A percentile compares a stretch with the other conserved stretches of the same genome.
Evolutionary conservation across 2,113 vertebrate species (phyloP).

Genomic region (Tor tambroides): DNA sequence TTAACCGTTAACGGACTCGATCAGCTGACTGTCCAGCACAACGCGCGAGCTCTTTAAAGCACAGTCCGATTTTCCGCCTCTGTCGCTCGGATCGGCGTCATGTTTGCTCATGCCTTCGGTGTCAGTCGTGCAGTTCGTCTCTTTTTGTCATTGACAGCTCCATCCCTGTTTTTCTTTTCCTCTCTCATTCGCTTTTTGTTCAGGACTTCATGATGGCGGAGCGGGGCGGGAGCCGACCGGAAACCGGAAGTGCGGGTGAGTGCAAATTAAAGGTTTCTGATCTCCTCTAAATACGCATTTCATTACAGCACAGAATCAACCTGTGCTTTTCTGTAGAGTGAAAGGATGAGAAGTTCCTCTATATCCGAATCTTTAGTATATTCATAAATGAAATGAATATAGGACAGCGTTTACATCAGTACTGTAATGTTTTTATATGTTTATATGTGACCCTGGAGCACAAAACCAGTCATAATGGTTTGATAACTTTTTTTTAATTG

Average conservation of each 20-base stretch:
- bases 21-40: conserved; percentile 52
- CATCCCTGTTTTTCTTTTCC: conserved; percentile 57
- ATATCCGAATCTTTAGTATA: no score
- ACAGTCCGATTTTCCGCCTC: conserved; percentile 54
- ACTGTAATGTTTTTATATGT: no score
- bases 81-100: conserved; percentile 60
- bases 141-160: conserved; percentile 62
- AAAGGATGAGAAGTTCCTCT: no score
- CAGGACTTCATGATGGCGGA: conserved; percentile 89
- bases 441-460: no score
- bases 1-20: conserved; percentile 55
- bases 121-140: conserved; percentile 53
- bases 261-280: conserved; percentile 10
- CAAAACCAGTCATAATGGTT: no score
- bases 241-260: conserved; percentile 68
- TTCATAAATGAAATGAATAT: neutral
- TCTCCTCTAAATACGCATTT: neutral
- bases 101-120: conserved; percentile 61
- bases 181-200: conserved; percentile 82
- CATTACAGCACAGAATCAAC: neutral
- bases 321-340: neutral
- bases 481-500: no score
- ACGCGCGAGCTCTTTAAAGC: conserved; percentile 44
- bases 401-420: no score
- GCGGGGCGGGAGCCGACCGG: conserved; percentile 78